Evolutionary conservation across 1,140 invertebrate species (phyloP).

Genomic region (Sesamia nonagrioides): DNA sequence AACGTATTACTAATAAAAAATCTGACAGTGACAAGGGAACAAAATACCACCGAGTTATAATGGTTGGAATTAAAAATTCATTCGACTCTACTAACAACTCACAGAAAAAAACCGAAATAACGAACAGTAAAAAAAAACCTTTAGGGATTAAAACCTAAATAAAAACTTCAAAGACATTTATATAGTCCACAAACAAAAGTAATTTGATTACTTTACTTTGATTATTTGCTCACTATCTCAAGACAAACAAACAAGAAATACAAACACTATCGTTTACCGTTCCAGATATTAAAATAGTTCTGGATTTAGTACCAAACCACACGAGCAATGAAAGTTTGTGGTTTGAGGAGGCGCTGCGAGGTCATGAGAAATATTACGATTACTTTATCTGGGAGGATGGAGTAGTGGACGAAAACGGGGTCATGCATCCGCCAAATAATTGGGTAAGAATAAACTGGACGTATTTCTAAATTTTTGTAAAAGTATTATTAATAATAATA

Average conservation of each 20-base stretch:
- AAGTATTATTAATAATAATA: not conserved
- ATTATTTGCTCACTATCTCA: slow-evolving; percentile 9
- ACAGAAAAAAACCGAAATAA: not conserved
- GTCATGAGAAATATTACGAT: slow-evolving; percentile 89
- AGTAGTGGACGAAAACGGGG: slow-evolving; percentile 83
- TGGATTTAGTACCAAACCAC: slow-evolving; percentile 92
- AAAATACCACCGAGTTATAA: too few relatives aligned
- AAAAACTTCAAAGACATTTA: not conserved
- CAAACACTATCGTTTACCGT: slow-evolving; percentile 29
- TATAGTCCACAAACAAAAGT: not conserved
- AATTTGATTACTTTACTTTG: slow-evolving; percentile 49
- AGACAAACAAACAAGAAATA: slow-evolving; percentile 10
- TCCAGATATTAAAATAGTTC: slow-evolving; percentile 85
- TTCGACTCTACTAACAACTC: not conserved
- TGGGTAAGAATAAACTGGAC: slow-evolving; percentile 87
- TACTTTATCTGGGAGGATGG: slow-evolving; percentile 91
- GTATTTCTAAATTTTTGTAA: not conserved
- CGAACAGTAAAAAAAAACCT: not conserved
- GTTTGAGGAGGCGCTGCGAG: slow-evolving; percentile 89
- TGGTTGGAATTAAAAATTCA: too few relatives aligned
- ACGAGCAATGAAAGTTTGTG: slow-evolving; percentile 91
- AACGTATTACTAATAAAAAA: too few relatives aligned
- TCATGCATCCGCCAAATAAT: slow-evolving; percentile 89
- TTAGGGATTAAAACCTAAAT: not conserved
- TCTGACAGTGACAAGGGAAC: too few relatives aligned